Evolutionary conservation across 2,797 vertebrate genomes (phyloP).

Genomic region (Vipera latastei): DNA sequence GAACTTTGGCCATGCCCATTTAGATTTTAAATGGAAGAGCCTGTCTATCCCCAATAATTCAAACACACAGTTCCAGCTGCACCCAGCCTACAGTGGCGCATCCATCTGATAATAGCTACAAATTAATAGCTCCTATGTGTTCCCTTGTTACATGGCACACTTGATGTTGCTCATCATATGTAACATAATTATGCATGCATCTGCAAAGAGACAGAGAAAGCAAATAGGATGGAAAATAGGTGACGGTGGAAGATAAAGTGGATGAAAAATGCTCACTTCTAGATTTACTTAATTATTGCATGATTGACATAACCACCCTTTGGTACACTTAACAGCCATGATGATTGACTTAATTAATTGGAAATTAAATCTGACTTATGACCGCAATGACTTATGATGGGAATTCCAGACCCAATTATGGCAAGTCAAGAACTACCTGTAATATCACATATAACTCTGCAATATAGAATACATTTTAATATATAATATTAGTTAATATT

Average conservation of each 20-base stretch:
- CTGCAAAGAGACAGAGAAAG: background rate
- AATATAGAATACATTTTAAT: background rate
- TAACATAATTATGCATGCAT: background rate
- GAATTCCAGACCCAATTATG: background rate
- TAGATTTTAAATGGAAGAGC: background rate
- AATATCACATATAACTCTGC: background rate
- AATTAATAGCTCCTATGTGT: background rate
- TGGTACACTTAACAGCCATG: background rate
- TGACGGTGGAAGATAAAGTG: background rate
- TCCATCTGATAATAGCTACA: background rate
- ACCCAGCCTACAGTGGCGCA: background rate
- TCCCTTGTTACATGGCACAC: background rate
- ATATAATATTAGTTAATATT: background rate
- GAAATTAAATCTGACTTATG: background rate
- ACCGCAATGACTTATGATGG: background rate
- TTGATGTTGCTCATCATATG: background rate
- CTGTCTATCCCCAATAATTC: background rate
- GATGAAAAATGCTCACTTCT: background rate
- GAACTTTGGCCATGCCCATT: background rate
- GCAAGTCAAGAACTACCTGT: background rate
- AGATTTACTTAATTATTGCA: background rate
- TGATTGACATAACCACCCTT: background rate
- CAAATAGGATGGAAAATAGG: background rate
- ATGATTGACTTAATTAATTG: background rate
- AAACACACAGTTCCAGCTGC: background rate